These are phyloP conservation scores for Panthera uncia DNA, from an alignment of 2,113 vertebrate species.

Conservation along the genomic window DNA sequence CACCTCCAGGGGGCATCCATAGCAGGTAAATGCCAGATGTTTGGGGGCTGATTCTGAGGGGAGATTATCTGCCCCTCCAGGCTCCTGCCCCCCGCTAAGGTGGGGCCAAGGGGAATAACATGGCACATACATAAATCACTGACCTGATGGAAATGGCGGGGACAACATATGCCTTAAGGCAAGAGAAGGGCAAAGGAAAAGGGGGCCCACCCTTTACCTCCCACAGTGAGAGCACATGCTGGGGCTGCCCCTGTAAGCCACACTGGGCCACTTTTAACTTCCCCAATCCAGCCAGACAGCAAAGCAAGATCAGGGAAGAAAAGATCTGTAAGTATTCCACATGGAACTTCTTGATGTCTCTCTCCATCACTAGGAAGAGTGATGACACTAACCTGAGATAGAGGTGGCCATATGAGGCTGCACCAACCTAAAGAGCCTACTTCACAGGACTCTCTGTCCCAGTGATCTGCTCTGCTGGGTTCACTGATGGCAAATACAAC, in stretches of 20 bases:
- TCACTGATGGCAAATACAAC: accelerated
- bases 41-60: neutral
- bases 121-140: accelerated
- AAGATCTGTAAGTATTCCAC: accelerated
- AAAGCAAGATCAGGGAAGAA: neutral
- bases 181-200: neutral
- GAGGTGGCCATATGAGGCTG: accelerated
- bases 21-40: neutral
- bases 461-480: accelerated
- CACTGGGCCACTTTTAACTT: accelerated
- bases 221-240: accelerated
- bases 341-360: neutral
- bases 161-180: accelerated
- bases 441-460: accelerated
- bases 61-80: accelerated
- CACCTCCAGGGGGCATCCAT: neutral
- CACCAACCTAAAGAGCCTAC: accelerated
- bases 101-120: neutral
- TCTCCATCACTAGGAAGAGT: neutral
- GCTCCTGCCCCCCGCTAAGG: neutral
- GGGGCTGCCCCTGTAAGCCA: neutral
- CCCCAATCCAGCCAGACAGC: neutral
- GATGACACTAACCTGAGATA: accelerated
- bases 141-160: neutral
- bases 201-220: accelerated